Percentiles rank a stretch among this genome's conserved stretches.
Conservation (phyloP, 2,888 invertebrate genomes). For the Bembecia ichneumoniformis region DNA sequence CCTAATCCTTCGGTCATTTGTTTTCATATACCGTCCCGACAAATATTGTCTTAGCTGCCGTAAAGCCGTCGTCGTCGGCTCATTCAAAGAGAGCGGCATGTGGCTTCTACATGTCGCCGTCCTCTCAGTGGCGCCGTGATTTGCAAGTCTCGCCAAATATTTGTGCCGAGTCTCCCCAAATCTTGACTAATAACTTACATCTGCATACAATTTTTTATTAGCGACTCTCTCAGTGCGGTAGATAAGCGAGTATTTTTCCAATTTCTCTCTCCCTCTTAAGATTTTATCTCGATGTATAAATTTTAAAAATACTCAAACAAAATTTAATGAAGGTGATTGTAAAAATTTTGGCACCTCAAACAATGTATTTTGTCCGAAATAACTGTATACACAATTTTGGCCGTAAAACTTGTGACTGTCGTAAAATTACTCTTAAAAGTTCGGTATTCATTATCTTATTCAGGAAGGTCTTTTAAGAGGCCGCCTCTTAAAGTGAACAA, state of each 20-base stretch:
- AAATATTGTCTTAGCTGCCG: slow-evolving; percentile 64
- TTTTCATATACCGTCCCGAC: slow-evolving; percentile 55
- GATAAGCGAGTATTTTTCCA: slow-evolving; percentile 25
- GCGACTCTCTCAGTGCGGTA: slow-evolving; percentile 16
- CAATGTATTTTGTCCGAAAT: neutral
- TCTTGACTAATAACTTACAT: slow-evolving; percentile 63
- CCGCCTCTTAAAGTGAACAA: slow-evolving; percentile 27
- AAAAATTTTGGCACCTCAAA: neutral
- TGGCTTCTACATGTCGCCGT: slow-evolving; percentile 7
- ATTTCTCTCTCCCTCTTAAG: slow-evolving; percentile 13
- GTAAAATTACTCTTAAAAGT: neutral
- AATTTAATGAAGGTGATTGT: neutral
- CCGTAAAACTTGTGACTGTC: slow-evolving; percentile 9
- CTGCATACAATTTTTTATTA: slow-evolving; percentile 37
- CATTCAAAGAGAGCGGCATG: slow-evolving; percentile 32
- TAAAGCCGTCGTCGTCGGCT: slow-evolving; percentile 33
- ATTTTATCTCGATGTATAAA: too few relatives aligned
- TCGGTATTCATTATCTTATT: slow-evolving; percentile 7
- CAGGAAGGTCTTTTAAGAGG: slow-evolving; percentile 22
- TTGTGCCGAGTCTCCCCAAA: slow-evolving; percentile 38
- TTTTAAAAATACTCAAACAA: too few relatives aligned
- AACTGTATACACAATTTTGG: neutral
- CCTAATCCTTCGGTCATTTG: slow-evolving; percentile 67
- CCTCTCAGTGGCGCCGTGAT: slow-evolving; percentile 48
- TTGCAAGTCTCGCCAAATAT: slow-evolving; percentile 63